Percentiles rank a stretch among this genome's conserved stretches.
phyloP scores from a whole-genome alignment of 2,797 vertebrate genomes.

The Esox lucius region DNA sequence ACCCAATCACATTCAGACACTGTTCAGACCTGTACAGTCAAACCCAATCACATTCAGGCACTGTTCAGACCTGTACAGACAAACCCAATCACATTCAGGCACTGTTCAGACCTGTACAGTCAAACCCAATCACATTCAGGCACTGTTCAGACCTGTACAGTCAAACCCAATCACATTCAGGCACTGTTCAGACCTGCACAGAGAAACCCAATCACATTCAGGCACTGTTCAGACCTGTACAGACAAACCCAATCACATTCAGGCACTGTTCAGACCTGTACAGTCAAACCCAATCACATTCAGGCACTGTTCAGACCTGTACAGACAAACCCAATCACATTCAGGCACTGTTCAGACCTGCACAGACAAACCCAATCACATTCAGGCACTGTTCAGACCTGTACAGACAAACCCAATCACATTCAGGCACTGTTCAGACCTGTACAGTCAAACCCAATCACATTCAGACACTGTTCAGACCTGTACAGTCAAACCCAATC shows the following conservation, averaged over 20 bases:
- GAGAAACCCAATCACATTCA: background rate
- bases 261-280: conserved; percentile 3
- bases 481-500: background rate
- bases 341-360: conserved; percentile 1
- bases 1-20: background rate
- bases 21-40: conserved; percentile 1
- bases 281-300: background rate
- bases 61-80: background rate
- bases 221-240: background rate
- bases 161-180: background rate
- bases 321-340: background rate
- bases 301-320: conserved; percentile 1
- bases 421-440: conserved; percentile 2
- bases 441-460: background rate
- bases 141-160: background rate
- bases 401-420: background rate
- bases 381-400: background rate
- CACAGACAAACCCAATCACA: background rate
- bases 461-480: conserved; percentile 3
- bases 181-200: background rate
- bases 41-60: background rate
- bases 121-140: background rate
- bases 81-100: background rate
- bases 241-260: background rate
- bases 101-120: background rate